Base-by-base conservation (phyloP, 2,113 vertebrate genomes). In the Holacanthus passer region DNA sequence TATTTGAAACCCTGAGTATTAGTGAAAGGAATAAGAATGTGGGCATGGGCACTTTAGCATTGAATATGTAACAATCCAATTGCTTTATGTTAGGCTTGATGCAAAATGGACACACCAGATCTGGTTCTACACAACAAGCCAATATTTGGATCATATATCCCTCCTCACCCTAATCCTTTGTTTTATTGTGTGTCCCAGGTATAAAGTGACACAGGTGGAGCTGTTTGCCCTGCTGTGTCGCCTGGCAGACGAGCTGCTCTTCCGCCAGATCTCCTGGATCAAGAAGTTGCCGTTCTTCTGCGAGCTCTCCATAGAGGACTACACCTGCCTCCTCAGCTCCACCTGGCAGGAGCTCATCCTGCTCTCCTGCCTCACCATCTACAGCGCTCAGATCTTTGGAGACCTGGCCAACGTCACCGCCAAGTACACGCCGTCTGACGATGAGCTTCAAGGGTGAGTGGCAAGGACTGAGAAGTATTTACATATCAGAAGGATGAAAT, bases 241-340 rank as follows among this genome's bases (percentile, higher is more conserved):
- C 17, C 95, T 99, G 94, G 98, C 98, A 0, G 98, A 99, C 1
- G 98, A 99, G 94, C 95, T 99, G 88, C 97, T 99, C 62, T 99
- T 99, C 91, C 96, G 98, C 47, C 98, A 99, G 95, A 99, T 99
- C 89, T 96, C 97, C 77, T 99, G 98, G 98, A 97, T 99, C 92
- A 99, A 99, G 95, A 99, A 99, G 95, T 96, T 99, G 92, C 98
- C 98, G 0, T 99, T 99, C 94, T 99, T 99, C 96, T 97, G 97
- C 0, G 98, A 99, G 75, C 97, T 99, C 79, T 98, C 98, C 94
- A 99, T 99, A 88, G 97, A 99, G 91, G 98, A 99, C 96, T 99
- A 98, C 95, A 99, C 98, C 64, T 98, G 98, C 88, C 97, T 99
- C 89, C 95, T 99, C 82, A 98, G 98, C 91, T 97, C 97, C 56